Evolutionary conservation across 2,888 invertebrate genomes (phyloP).

Genomic region (Omphaloscelis lunosa): DNA sequence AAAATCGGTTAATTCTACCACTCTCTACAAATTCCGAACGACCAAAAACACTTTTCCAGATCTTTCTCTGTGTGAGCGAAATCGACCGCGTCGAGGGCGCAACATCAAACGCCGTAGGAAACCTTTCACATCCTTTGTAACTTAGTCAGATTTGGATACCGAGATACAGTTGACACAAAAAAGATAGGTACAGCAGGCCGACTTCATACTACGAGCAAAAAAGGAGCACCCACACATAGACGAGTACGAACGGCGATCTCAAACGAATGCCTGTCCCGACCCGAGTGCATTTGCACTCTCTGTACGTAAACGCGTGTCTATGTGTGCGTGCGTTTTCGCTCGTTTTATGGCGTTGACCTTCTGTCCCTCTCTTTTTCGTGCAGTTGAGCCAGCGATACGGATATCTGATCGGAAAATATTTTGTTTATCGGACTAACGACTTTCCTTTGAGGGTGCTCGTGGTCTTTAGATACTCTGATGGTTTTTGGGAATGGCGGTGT

Average conservation of each 20-base stretch:
- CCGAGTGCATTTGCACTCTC: neutral
- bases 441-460: conserved; percentile 35
- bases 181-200: conserved; percentile 1
- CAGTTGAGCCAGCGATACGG: conserved; percentile 31
- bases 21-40: conserved; percentile 28
- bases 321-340: neutral
- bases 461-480: conserved; percentile 38
- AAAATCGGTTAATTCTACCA: neutral
- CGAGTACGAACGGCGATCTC: neutral
- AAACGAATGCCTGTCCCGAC: neutral
- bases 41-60: conserved; percentile 53
- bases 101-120: conserved; percentile 63
- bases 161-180: conserved; percentile 48
- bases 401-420: conserved; percentile 47
- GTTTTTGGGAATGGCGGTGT: conserved; percentile 2
- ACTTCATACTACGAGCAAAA: neutral
- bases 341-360: neutral
- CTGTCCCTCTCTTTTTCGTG: neutral
- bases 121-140: conserved; percentile 66
- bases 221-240: neutral
- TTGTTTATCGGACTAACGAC: conserved; percentile 54
- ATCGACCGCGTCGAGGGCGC: conserved; percentile 58
- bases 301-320: neutral
- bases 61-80: conserved; percentile 54
- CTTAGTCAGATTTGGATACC: conserved; percentile 62